These are phyloP conservation scores for Pholis gunnellus DNA, from an alignment of 2,113 vertebrate genomes.

Conservation along the genomic window DNA sequence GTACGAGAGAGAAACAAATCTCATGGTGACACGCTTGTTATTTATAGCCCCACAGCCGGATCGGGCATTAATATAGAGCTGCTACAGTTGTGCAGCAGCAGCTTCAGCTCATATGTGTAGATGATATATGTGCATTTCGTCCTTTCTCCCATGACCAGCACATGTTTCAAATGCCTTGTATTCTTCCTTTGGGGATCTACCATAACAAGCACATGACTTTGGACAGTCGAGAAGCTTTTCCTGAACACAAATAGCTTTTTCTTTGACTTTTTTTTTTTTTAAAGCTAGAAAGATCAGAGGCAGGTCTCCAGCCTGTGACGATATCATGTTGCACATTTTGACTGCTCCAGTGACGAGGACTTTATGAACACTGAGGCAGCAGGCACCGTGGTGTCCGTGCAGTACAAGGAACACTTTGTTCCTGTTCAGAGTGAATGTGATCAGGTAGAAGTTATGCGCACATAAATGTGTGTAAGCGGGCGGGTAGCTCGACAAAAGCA, in stretches of 20 bases:
- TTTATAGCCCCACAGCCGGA: conserved; percentile 47
- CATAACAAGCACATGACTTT: conserved; percentile 14
- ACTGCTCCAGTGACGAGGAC: conserved; percentile 31
- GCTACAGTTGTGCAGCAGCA: conserved; percentile 20
- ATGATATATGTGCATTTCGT: neutral
- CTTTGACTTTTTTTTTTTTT: neutral
- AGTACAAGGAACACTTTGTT: conserved; percentile 36
- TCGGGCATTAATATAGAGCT: conserved; percentile 20
- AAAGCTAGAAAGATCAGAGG: conserved; percentile 5
- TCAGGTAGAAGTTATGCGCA: conserved; percentile 20
- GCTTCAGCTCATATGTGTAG: neutral
- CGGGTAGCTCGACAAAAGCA: neutral
- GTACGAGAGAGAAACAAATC: conserved; percentile 1
- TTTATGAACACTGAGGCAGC: neutral
- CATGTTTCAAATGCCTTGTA: neutral
- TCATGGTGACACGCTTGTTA: conserved; percentile 44
- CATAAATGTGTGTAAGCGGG: neutral
- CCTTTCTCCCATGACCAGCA: conserved; percentile 21
- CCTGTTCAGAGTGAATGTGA: conserved; percentile 15
- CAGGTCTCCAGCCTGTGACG: conserved; percentile 10
- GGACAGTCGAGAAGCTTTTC: conserved; percentile 17
- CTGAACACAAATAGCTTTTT: neutral
- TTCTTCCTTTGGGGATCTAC: neutral
- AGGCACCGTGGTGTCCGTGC: neutral
- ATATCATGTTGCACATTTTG: conserved; percentile 45